Evolutionary conservation across 2,797 vertebrate genomes (phyloP), one percentile per base, ranked within the genome.

Genomic region (Falco novaeseelandiae): DNA sequence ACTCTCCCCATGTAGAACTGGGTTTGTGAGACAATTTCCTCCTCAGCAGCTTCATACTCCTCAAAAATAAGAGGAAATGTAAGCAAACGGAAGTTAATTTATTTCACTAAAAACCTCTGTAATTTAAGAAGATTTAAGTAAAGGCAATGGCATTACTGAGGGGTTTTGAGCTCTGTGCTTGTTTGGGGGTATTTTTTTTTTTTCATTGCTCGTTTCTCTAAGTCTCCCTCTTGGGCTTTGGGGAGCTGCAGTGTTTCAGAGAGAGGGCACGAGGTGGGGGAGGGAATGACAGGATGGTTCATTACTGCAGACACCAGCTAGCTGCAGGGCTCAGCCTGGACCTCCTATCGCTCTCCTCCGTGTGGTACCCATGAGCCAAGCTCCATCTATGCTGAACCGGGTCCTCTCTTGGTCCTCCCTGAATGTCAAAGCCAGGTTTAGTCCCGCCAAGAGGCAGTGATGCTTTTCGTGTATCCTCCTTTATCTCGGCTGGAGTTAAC

Each of bases 401-500:
- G 32, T 69, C 16, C n/a, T 74, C 2, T 0, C 44, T 85, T 3
- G 6, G 52, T 40, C 5, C 7, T 26, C 27, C 8, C 7, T 1
- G 2, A 80, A 34, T 14, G 4, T 36, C 42, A 83, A 79, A 57
- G 48, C 8, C 2, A 3, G 8, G 29, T n/a, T 95, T 34, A 57
- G 38, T 14, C 14, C 15, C 8, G 0, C 0, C 0, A 0, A 42
- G n/a, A 58, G 9, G 42, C 67, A 93, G 44, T 0, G 15, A 84
- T 76, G 77, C 15, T 89, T 93, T 81, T 58, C 4, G 0, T 61
- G 72, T 29, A 73, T 95, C 65, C n/a, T 96, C 36, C 66, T 91
- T 29, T 94, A 66, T 95, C 91, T 94, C 0, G 0, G 59, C 73
- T 73, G 82, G 42, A 97, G 85, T 84, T 97, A 96, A 96, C 82